Evolutionary conservation across 1,140 invertebrate genomes (phyloP), one percentile per base, ranked within the genome.

Genomic region (Planococcus citri): DNA sequence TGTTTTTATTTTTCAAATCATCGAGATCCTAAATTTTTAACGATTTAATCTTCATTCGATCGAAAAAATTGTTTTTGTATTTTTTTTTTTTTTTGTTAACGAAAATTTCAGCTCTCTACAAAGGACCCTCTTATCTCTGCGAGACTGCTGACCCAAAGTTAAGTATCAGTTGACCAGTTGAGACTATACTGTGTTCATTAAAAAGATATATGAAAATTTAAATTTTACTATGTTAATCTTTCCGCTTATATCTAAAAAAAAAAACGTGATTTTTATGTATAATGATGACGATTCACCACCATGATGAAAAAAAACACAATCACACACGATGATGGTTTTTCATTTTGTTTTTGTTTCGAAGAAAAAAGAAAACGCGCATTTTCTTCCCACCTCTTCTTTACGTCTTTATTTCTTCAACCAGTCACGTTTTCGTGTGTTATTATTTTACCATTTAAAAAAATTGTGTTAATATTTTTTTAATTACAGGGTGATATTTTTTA

Each of bases 401-500:
- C 29, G 37, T 9, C 37, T 41, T 41, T n/a, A 20, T 22, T n/a
- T 20, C 51, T 58, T 20, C 51, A 58, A 20, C 4, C 4, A 58
- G 17, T 3, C 17, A 20, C 3, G 22, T 1, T 2, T 6, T 22
- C 20, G 60, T 64, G 21, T 64, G 21, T 25, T 64, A 8, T 22
- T 22, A 25, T 64, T 25, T 64, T 64, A 27, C 21, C 2, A 14
- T 64, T 4, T 8, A 58, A 58, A 64, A 24, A 24, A 25, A 64
- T 21, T 6, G 9, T 25, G 60, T 64, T 64, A 64, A 64, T 64
- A n/a, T n/a, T n/a, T 64, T 64, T 64, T 64, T 14, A 51, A 33
- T 33, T 51, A 64, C 60, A 64, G 60, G 60, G 60, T 64, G 60
- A 64, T 64, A 64, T 64, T 64, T 64, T 64, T 24, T 64, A 64